Conservation (phyloP, 2,113 vertebrate species). For the Okapia johnstoni region DNA sequence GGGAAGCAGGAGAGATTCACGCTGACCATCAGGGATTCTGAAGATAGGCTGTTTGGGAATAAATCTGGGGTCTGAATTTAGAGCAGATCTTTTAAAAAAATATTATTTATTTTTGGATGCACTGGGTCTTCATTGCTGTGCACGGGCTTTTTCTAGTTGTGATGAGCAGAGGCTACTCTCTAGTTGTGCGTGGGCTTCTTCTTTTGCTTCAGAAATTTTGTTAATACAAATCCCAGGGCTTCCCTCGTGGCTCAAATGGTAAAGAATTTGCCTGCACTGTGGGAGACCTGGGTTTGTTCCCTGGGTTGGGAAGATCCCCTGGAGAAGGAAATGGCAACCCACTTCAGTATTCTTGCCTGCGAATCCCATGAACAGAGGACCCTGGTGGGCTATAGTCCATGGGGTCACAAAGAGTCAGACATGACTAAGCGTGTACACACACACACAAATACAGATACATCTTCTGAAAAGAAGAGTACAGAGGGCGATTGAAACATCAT, state of each 20-base stretch:
- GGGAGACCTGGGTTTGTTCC: too few relatives aligned
- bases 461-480: background rate
- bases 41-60: background rate
- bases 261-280: too few relatives aligned
- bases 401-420: background rate
- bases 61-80: background rate
- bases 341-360: background rate
- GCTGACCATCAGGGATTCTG: background rate
- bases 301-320: too few relatives aligned
- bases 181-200: background rate
- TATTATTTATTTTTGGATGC: background rate
- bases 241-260: too few relatives aligned
- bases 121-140: accelerated
- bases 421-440: background rate
- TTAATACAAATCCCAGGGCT: too few relatives aligned
- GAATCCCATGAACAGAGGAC: background rate
- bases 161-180: background rate
- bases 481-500: background rate
- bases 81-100: background rate
- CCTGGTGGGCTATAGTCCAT: background rate
- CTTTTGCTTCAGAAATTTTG: background rate
- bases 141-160: background rate
- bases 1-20: background rate
- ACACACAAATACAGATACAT: background rate
- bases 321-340: too few relatives aligned